A percentile compares a stretch with the other conserved stretches of the same genome.
Conservation (phyloP, 2,113 vertebrate genomes). For the Aplodontia rufa region DNA sequence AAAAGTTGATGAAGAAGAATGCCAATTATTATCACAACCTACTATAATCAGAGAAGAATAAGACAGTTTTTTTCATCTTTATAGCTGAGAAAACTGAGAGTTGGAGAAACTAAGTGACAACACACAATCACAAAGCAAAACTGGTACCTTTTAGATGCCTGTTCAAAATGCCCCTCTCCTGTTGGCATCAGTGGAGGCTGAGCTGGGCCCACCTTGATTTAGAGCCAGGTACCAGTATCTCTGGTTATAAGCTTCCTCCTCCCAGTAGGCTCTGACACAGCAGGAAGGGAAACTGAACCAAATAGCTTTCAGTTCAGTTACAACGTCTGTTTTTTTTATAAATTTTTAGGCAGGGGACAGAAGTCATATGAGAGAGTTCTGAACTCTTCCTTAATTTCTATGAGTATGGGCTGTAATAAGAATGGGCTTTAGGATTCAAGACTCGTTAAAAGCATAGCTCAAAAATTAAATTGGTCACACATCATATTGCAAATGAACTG, state of each 20-base stretch:
- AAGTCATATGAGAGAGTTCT: neutral
- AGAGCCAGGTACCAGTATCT: neutral
- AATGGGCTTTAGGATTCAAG: neutral
- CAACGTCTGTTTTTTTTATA: neutral
- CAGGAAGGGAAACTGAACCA: neutral
- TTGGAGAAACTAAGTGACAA: neutral
- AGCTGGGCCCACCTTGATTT: neutral
- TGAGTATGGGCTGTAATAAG: neutral
- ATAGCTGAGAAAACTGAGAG: neutral
- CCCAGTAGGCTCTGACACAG: neutral
- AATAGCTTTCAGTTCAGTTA: neutral
- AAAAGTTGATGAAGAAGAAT: neutral
- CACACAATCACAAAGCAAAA: neutral
- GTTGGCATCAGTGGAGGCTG: neutral
- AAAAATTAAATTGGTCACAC: neutral
- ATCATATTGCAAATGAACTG: neutral
- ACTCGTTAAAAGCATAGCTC: neutral
- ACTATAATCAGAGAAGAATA: neutral
- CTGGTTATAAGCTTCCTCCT: neutral
- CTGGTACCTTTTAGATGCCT: neutral
- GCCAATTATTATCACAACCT: neutral
- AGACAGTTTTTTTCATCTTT: neutral
- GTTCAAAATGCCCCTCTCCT: no score
- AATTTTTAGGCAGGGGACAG: neutral
- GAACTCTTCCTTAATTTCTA: neutral